A percentile compares a stretch with the other conserved stretches of the same genome.
Evolutionary conservation across 2,888 invertebrate genomes (phyloP).

Genomic region (Nebria brevicollis): DNA sequence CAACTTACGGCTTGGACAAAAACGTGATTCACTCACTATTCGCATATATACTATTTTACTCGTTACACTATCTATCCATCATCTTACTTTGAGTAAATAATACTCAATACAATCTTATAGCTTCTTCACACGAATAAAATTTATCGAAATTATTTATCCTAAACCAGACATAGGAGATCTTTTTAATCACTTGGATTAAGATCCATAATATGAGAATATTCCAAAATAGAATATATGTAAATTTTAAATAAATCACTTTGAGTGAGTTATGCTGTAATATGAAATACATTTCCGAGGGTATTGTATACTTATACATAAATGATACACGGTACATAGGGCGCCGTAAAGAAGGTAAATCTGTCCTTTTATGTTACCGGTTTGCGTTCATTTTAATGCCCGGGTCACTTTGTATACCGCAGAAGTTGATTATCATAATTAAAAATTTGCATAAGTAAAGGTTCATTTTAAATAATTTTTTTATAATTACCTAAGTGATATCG

Average conservation of each 20-base stretch:
- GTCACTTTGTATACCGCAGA: slow-evolving; percentile 34
- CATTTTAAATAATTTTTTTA: not conserved
- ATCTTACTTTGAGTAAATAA: too few species aligned
- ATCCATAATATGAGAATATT: too few species aligned
- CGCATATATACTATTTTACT: too few species aligned
- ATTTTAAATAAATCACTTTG: not conserved
- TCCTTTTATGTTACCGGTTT: slow-evolving; percentile 2
- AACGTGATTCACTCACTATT: slow-evolving; percentile 13
- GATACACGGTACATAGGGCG: slow-evolving; percentile 33
- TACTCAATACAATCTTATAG: too few species aligned
- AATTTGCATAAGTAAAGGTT: slow-evolving; percentile 7
- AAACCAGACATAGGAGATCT: too few species aligned
- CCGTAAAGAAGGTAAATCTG: slow-evolving; percentile 29
- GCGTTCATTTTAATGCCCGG: slow-evolving; percentile 31
- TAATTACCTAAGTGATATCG: not conserved
- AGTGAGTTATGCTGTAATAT: slow-evolving; percentile 32
- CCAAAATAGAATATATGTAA: too few species aligned
- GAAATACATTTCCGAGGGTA: slow-evolving; percentile 25
- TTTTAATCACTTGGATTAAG: too few species aligned
- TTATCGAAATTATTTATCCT: too few species aligned
- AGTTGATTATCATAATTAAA: slow-evolving; percentile 10
- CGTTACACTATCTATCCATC: too few species aligned
- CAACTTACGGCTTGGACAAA: slow-evolving; percentile 4
- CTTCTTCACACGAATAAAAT: too few species aligned
- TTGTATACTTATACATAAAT: slow-evolving; percentile 34